These are phyloP conservation scores for Laupala kohalensis DNA, from an alignment of 1,140 invertebrate genomes.

Conservation along the genomic window DNA sequence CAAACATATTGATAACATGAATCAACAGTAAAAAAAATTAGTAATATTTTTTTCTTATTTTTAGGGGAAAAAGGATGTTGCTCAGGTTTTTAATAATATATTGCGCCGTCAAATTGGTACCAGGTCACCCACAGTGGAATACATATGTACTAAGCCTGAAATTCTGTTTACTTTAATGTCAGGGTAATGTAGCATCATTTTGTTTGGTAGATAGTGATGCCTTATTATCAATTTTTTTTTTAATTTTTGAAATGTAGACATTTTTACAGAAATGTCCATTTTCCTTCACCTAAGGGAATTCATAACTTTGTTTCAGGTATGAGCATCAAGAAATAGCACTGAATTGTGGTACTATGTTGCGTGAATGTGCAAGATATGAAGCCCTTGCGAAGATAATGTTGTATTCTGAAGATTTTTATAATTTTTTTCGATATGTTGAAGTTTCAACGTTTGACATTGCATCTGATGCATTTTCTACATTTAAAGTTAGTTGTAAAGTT, in stretches of 20 bases:
- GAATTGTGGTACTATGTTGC: slow-evolving; percentile 97
- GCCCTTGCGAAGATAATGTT: slow-evolving; percentile 96
- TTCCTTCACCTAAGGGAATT: neutral
- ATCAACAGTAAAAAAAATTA: too few species aligned
- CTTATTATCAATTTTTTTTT: neutral
- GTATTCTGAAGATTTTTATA: slow-evolving; percentile 95
- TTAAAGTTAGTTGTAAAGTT: slow-evolving; percentile 65
- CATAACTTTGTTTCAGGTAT: too few species aligned
- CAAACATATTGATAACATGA: too few species aligned
- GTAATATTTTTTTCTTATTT: too few species aligned
- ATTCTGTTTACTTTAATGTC: slow-evolving; percentile 93
- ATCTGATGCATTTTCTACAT: slow-evolving; percentile 99
- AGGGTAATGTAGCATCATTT: slow-evolving; percentile 49
- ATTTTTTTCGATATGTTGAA: slow-evolving; percentile 99
- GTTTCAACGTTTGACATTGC: slow-evolving; percentile 99
- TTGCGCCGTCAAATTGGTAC: slow-evolving; percentile 94
- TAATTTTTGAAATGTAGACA: neutral
- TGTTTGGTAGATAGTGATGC: neutral
- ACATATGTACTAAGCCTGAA: slow-evolving; percentile 95
- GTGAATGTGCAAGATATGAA: slow-evolving; percentile 96
- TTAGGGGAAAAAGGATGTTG: slow-evolving; percentile 95
- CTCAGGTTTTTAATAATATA: slow-evolving; percentile 98
- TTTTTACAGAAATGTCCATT: neutral
- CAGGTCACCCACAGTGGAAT: slow-evolving; percentile 93
- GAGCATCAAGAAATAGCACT: slow-evolving; percentile 97